Evolutionary conservation across 1,140 invertebrate species (phyloP).

Genomic region (Calliopsis andreniformis): DNA sequence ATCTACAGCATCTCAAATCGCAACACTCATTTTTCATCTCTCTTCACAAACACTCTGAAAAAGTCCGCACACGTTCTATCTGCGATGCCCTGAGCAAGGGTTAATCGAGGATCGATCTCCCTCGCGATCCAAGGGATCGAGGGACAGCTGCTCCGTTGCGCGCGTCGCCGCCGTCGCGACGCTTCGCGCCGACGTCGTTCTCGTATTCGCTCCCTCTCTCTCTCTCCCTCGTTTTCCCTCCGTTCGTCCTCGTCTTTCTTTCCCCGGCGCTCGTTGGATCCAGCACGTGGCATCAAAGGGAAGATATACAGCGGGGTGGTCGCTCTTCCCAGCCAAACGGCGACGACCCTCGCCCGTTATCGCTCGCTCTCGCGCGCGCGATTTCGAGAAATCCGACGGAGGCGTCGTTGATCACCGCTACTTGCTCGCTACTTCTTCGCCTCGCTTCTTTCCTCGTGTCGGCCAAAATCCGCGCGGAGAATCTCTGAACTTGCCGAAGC

Average conservation of each 20-base stretch:
- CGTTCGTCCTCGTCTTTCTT: constrained; percentile 23
- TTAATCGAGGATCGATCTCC: constrained; percentile 12
- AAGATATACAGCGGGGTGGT: constrained; percentile 62
- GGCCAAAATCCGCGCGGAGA: no score
- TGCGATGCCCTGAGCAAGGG: no score
- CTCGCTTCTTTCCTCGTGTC: no score
- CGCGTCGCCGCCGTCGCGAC: constrained; percentile 54
- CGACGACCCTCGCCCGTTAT: constrained; percentile 64
- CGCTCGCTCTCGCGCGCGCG: constrained; percentile 49
- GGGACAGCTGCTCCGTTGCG: constrained; percentile 36
- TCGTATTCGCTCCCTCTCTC: constrained; percentile 22
- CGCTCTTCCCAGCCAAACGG: constrained; percentile 65
- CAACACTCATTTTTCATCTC: no score
- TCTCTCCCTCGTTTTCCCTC: constrained; percentile 12
- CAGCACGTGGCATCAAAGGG: constrained; percentile 72
- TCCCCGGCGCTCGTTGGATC: constrained; percentile 51
- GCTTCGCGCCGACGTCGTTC: constrained; percentile 65
- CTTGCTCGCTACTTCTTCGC: neutral
- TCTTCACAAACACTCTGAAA: no score
- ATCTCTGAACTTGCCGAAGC: no score
- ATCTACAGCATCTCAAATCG: no score
- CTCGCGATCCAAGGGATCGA: constrained; percentile 17
- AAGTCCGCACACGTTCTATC: no score
- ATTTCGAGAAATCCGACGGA: constrained; percentile 21
- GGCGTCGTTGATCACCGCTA: neutral